Evolutionary conservation across 2,888 invertebrate genomes (phyloP).

Genomic region (Cryptops parisi): DNA sequence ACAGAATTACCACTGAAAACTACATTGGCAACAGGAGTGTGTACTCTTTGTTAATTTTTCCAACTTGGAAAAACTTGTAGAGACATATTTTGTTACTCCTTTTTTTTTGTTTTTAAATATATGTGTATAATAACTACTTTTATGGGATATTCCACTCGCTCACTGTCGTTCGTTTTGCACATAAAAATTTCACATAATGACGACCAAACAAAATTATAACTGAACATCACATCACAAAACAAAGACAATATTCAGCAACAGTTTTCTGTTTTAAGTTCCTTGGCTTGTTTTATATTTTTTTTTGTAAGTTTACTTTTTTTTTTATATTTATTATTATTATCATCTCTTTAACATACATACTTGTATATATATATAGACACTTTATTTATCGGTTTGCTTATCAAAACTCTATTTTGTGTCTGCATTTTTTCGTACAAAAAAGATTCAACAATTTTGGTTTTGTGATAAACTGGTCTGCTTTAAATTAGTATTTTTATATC

Average conservation of each 20-base stretch:
- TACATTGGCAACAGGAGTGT: too few relatives aligned
- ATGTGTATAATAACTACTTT: too few relatives aligned
- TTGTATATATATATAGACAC: not conserved
- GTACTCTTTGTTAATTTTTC: too few relatives aligned
- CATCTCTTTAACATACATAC: not conserved
- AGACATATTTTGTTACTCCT: too few relatives aligned
- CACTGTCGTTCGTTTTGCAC: too few relatives aligned
- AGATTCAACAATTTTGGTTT: slow-evolving; percentile 14
- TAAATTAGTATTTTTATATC: too few relatives aligned
- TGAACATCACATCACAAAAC: slow-evolving; percentile 9
- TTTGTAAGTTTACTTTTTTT: too few relatives aligned
- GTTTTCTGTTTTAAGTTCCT: slow-evolving; percentile 2
- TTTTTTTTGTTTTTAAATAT: too few relatives aligned
- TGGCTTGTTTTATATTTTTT: too few relatives aligned
- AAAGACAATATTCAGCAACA: slow-evolving; percentile 14
- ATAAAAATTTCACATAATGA: slow-evolving; percentile 13
- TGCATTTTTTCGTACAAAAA: slow-evolving; percentile 14
- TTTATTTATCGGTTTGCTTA: slow-evolving; percentile 8
- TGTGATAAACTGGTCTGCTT: slow-evolving; percentile 5
- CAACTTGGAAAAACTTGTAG: too few relatives aligned
- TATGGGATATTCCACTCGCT: too few relatives aligned
- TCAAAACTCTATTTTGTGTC: slow-evolving; percentile 15
- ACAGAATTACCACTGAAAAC: too few relatives aligned
- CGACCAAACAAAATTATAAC: slow-evolving; percentile 13
- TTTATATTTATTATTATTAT: not conserved